These are phyloP conservation scores for Quadriops clusia DNA, from an alignment of 2,888 invertebrate species.

Conservation along the genomic window DNA sequence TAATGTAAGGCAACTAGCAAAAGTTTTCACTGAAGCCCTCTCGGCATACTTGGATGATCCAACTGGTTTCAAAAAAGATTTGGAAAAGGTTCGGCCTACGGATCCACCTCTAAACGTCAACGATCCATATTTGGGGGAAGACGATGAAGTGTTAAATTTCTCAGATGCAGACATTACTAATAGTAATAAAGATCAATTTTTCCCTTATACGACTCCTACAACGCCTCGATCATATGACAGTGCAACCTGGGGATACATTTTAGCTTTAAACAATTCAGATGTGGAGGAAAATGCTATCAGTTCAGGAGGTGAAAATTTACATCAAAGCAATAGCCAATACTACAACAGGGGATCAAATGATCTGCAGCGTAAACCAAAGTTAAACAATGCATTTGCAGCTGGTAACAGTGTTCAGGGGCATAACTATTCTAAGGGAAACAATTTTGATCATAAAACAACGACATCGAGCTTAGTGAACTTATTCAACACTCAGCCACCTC, in stretches of 20 bases:
- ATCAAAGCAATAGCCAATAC: conserved; percentile 58
- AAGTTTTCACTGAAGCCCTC: conserved; percentile 73
- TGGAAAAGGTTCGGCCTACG: conserved; percentile 68
- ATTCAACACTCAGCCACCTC: no score
- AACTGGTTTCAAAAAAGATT: conserved; percentile 62
- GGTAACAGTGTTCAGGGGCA: no score
- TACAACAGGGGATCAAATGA: background rate
- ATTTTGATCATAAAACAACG: no score
- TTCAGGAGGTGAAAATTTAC: conserved; percentile 48
- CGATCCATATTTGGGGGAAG: conserved; percentile 38
- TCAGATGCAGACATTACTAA: conserved; percentile 51
- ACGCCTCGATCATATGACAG: conserved; percentile 35
- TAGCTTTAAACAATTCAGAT: conserved; percentile 23
- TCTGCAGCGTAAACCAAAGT: no score
- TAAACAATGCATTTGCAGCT: no score
- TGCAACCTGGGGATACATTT: conserved; percentile 31
- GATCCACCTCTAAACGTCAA: conserved; percentile 46
- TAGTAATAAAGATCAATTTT: no score
- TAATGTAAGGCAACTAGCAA: conserved; percentile 67
- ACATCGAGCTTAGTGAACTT: no score
- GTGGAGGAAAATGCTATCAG: conserved; percentile 22
- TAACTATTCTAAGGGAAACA: no score
- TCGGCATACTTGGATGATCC: conserved; percentile 76
- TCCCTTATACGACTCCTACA: conserved; percentile 32
- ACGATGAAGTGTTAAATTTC: conserved; percentile 66